A percentile compares a stretch with the other conserved stretches of the same genome.
These are phyloP conservation scores for Eucera pruinosa DNA, from an alignment of 2,888 invertebrate species.

Conservation along the genomic window DNA sequence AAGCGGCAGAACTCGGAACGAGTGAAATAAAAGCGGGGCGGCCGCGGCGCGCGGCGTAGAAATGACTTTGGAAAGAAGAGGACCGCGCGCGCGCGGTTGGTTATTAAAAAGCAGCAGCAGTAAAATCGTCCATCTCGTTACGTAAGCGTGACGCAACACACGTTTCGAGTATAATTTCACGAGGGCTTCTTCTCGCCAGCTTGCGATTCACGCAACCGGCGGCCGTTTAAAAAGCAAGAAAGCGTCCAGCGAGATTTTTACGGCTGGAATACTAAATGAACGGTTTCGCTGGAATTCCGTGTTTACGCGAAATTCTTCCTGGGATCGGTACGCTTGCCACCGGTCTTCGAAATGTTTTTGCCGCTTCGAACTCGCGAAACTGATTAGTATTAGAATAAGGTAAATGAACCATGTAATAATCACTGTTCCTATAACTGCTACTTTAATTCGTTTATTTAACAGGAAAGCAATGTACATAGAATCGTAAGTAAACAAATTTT, in stretches of 20 bases:
- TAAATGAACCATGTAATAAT: too few species aligned
- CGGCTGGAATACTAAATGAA: conserved; percentile 50
- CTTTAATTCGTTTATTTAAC: too few species aligned
- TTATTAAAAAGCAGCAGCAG: conserved; percentile 27
- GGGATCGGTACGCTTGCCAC: conserved; percentile 10
- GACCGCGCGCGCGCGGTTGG: not conserved
- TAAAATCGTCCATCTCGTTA: conserved; percentile 28
- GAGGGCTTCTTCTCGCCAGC: conserved; percentile 6
- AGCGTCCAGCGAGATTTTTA: conserved; percentile 36
- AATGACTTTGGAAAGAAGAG: conserved; percentile 29
- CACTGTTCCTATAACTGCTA: too few species aligned
- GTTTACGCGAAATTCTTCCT: conserved; percentile 39
- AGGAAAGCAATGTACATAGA: too few species aligned
- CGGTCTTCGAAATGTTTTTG: too few species aligned
- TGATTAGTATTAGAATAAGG: too few species aligned
- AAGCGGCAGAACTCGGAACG: conserved; percentile 16
- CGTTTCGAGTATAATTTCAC: conserved; percentile 37
- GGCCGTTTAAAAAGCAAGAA: conserved; percentile 43
- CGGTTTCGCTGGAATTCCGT: conserved; percentile 45
- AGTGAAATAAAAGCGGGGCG: conserved; percentile 32
- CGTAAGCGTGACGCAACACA: conserved; percentile 19
- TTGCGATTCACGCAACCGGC: conserved; percentile 28
- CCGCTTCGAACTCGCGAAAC: too few species aligned
- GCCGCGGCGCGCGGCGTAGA: not conserved
- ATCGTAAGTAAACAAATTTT: too few species aligned